Conservation (phyloP, 2,888 invertebrate species). For the Nesidiocoris tenuis region DNA sequence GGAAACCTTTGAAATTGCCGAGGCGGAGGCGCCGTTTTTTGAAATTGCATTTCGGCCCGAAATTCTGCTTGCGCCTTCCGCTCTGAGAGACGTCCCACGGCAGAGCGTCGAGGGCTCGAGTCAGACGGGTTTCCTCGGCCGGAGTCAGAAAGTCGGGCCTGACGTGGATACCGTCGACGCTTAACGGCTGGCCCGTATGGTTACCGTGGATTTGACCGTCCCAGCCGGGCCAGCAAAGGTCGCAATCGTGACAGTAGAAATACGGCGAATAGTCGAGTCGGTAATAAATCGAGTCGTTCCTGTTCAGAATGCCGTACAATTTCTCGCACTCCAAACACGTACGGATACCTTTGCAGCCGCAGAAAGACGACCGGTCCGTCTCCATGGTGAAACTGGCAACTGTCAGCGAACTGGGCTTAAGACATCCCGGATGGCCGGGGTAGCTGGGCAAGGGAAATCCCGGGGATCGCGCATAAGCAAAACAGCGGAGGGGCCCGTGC, state of each 20-base stretch:
- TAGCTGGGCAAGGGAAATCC: not conserved
- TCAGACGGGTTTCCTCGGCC: constrained; percentile 67
- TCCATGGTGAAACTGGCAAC: constrained; percentile 44
- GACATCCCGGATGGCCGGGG: not conserved
- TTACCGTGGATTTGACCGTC: constrained; percentile 66
- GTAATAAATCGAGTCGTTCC: constrained; percentile 13
- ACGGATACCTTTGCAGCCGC: constrained; percentile 91
- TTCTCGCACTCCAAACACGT: constrained; percentile 85
- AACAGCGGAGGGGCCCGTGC: too few relatives aligned
- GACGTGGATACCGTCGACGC: constrained; percentile 55
- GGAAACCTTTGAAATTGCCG: constrained; percentile 85
- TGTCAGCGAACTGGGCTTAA: not conserved
- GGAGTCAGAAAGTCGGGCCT: constrained; percentile 70
- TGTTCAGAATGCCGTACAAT: constrained; percentile 57
- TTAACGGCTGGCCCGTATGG: constrained; percentile 63
- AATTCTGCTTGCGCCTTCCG: constrained; percentile 91
- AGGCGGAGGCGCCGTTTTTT: constrained; percentile 81
- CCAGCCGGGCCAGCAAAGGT: constrained; percentile 76
- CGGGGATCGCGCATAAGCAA: not conserved
- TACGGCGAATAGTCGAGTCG: constrained; percentile 42
- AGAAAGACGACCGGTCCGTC: constrained; percentile 70
- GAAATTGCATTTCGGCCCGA: constrained; percentile 97
- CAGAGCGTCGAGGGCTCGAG: constrained; percentile 70
- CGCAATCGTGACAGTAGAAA: constrained; percentile 70
- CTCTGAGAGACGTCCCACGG: constrained; percentile 93